Evolutionary conservation across 2,113 vertebrate species (phyloP).

Genomic region (Corynorhinus townsendii): DNA sequence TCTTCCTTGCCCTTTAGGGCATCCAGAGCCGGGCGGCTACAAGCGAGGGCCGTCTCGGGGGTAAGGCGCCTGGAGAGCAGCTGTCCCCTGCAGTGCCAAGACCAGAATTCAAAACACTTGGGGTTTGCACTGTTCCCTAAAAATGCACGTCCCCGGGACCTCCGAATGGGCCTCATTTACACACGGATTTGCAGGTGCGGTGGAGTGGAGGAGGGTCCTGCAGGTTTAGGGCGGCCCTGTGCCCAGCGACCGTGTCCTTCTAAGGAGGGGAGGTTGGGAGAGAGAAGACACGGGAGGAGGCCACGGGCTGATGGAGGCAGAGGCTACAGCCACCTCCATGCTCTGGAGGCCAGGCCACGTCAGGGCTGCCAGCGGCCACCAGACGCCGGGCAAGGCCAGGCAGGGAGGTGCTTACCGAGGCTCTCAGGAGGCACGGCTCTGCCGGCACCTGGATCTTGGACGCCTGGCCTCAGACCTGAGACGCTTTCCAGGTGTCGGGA

Average conservation of each 20-base stretch:
- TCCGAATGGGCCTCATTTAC: not conserved
- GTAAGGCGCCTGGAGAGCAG: accelerated
- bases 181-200: too few species aligned
- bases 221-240: too few species aligned
- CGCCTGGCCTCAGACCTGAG: not conserved
- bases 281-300: not conserved
- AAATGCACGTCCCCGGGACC: not conserved
- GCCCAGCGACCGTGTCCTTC: not conserved
- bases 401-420: too few species aligned
- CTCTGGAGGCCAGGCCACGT: accelerated
- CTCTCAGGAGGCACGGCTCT: accelerated
- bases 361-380: accelerated
- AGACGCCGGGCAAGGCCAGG: not conserved
- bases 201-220: not conserved
- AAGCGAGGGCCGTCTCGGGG: accelerated
- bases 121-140: not conserved
- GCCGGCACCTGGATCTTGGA: not conserved
- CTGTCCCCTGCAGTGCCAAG: accelerated
- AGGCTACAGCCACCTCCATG: too few species aligned
- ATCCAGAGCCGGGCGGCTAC: not conserved
- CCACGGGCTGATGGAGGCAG: not conserved
- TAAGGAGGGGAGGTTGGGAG: not conserved
- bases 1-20: not conserved
- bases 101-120: accelerated
- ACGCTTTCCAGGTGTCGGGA: accelerated